Evolutionary conservation across 92 coral and sea anemone genomes (phyloP).

Genomic region (Epizoanthus illoricatus): DNA sequence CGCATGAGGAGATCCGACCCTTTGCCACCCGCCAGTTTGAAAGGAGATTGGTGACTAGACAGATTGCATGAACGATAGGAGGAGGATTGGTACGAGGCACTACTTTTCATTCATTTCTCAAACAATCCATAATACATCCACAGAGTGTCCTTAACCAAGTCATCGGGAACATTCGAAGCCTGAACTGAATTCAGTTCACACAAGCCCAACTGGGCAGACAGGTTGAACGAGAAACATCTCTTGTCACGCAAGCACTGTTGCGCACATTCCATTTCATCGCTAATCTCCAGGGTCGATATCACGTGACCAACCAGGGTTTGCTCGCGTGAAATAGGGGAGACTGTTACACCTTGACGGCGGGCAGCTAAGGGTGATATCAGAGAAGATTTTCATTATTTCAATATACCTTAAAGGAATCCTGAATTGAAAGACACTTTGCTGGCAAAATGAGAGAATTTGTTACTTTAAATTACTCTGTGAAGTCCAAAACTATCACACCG

Average conservation of each 20-base stretch:
- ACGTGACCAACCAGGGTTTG: constrained; percentile 26
- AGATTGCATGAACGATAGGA: no score
- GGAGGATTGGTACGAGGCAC: no score
- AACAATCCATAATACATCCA: constrained; percentile 33
- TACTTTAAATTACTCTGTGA: no score
- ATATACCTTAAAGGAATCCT: no score
- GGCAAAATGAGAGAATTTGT: no score
- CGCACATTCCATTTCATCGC: constrained; percentile 30
- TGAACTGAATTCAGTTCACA: constrained; percentile 24
- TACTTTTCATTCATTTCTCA: not conserved
- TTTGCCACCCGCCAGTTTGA: no score
- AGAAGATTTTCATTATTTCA: not conserved
- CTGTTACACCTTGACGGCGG: constrained; percentile 17
- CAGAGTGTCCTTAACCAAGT: constrained; percentile 1
- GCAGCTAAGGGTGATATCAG: constrained; percentile 2
- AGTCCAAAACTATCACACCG: no score
- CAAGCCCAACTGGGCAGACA: constrained; percentile 9
- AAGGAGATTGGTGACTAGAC: no score
- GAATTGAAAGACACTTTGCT: no score
- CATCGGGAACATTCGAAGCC: constrained; percentile 1
- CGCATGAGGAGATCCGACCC: no score
- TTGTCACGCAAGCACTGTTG: constrained; percentile 24
- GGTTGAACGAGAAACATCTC: constrained; percentile 25
- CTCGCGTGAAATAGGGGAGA: constrained; percentile 5
- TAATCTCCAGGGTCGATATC: not conserved